Evolutionary conservation across 92 coral and sea anemone genomes (phyloP), one percentile per base, ranked within the genome.

Genomic region (Ricordea florida): DNA sequence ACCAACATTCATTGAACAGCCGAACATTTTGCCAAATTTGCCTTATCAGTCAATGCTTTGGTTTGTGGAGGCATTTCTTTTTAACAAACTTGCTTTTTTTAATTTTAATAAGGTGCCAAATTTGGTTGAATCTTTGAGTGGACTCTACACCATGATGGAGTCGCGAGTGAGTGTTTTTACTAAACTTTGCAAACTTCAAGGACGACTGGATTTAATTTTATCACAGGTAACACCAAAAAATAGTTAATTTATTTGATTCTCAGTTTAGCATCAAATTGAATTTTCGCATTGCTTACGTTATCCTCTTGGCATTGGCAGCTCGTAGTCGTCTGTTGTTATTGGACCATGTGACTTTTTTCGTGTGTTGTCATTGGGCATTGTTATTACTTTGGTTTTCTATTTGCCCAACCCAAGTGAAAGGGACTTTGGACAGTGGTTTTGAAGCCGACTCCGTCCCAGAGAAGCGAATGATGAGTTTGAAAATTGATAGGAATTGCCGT

Each of bases 401-500:
- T 46, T 3, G 21, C 13, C 5, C 2, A 8, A 0, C 10, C 26
- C 24, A 5, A 10, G 5, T 21, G 26, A 24, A 9, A 47, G 16
- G 2, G 5, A 20, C 13, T 42, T 15, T 42, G 47, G 47, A 15
- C 13, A 3, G 16, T 47, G 23, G 32, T 7, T 22, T 7, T 13
- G n/a, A 0, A 0, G 29, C 15, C 21, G 7, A 9, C 18, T 10
- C 10, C 28, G n/a, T 20, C 2, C 31, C 46, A 76, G 41, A 43
- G 62, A 17, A 57, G 25, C 42, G 77, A 87, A 85, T 90, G 98
- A 93, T 79, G 79, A 61, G 68, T 66, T 62, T 60, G 52, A 43
- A 48, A 45, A 78, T 74, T 91, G 98, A 93, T 93, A 93, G 98
- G 98, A 93, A 93, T 93, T 93, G 98, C 98, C 98, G 97, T 93